Evolutionary conservation across 92 coral and sea anemone species (phyloP).

Genomic region (Porites divaricata): DNA sequence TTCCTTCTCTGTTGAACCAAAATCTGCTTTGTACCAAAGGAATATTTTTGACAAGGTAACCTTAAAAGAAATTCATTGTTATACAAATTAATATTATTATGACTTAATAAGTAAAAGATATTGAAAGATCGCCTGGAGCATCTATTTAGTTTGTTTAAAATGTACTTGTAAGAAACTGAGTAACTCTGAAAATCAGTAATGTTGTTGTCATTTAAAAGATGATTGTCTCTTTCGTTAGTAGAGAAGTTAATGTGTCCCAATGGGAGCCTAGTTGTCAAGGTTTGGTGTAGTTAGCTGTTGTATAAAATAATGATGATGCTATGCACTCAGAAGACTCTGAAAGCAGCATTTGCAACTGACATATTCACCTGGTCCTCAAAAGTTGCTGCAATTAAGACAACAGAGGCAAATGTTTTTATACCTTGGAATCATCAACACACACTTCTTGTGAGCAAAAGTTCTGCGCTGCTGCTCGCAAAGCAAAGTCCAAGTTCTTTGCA

Average conservation of each 20-base stretch:
- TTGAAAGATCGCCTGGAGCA: no score
- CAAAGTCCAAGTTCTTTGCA: conserved; percentile 76
- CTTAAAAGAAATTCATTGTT: conserved; percentile 26
- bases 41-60: conserved; percentile 85
- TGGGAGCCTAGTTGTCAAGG: no score
- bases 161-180: no score
- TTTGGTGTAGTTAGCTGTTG: no score
- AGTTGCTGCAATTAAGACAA: background rate
- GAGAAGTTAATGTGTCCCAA: no score
- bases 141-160: no score
- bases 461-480: conserved; percentile 79
- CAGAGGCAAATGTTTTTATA: background rate
- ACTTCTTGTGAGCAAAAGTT: conserved; percentile 94
- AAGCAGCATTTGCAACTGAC: background rate
- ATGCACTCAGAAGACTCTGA: background rate
- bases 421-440: conserved; percentile 43
- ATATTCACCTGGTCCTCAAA: background rate
- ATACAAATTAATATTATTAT: background rate
- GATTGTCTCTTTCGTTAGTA: no score
- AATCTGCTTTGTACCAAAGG: conserved; percentile 89
- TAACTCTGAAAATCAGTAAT: no score
- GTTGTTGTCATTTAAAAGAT: no score
- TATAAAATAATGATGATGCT: no score
- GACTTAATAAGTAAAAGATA: background rate
- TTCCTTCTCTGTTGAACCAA: conserved; percentile 75